Base-by-base conservation (phyloP, 2,797 vertebrate species). In the Leucoraja ocellata region DNA sequence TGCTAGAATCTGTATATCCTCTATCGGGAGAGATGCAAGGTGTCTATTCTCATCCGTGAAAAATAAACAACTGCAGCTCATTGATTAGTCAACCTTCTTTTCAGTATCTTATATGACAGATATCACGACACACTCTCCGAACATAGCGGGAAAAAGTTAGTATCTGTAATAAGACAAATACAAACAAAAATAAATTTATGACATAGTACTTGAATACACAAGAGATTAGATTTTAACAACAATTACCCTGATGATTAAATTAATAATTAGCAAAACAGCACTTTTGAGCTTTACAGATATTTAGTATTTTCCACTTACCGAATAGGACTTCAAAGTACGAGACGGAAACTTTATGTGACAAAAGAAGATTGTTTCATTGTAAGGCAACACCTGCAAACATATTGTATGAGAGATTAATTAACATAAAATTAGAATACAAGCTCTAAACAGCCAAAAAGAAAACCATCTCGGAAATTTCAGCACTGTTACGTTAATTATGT, bases 251-350 rank as follows among this genome's bases (percentile, higher is more conserved):
- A 91, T 71, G 21, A 46, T 71, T 46, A 88, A 71, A 74, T 13
- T 4, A 8, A 74, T 36, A 39, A 58, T 58, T 18, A 92, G 32
- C 88, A 73, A 71, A 91, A 68, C 39, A 76, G 18, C n/a, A 58
- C 46, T 58, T 21, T 23, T 7, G 23, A 76, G 0, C 25, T 13
- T 76, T 92, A 74, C 54, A 74, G 71, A 28, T 92, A 23, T 58
- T 76, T 14, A 25, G 5, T 28, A 25, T 54, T 28, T 76, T 23
- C 81, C 93, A 97, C 98, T 98, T 96, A 99, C 99, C 14, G 99
- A 98, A 93, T 98, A 99, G 21, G 98, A 98, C 94, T 99, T 99
- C 21, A 99, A 96, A 94, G 98, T 96, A 93, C 98, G 97, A 84
- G 97, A 94, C 86, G 98, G 98, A 95, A 99, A 99, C 2, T 95